Base-by-base conservation (phyloP, 2,113 vertebrate species). In the Oreochromis spilurus region DNA sequence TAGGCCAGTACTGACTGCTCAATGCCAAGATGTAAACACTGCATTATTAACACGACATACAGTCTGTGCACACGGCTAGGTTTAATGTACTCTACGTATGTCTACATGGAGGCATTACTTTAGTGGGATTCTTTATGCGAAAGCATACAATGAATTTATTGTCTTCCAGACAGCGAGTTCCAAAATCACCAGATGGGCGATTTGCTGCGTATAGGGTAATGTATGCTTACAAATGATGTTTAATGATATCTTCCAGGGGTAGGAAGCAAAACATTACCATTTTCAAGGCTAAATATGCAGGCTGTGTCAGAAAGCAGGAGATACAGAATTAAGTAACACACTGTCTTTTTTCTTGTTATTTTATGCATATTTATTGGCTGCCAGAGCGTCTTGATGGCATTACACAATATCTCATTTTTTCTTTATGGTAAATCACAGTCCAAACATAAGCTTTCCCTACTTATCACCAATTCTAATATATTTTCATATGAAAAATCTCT, bases 21-120 rank as follows among this genome's bases (percentile, higher is more conserved):
- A 26, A 77, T 85, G 89, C 93, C 94, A 82, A 91, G 92, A 92
- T 91, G 92, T 94, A 93, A 94, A 94, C 94, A 93, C 90, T 94
- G 91, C 93, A 93, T 94, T 95, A 95, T 95, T 94, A 95, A 94
- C 92, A 90, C 86, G 43, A 88, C 87, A 90, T 89, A 93, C 89
- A 91, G 91, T 78, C 89, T 84, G 85, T 21, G 84, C 88, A 83
- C 89, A 54, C 52, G 14, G 79, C 89, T 48, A 24, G 54, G 87
- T 90, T 86, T 91, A 88, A 89, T 87, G 78, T 43, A 75, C 91
- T 83, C 88, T 2, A 52, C 55, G 90, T 67, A 87, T 92, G 86
- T 92, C 90, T 86, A 57, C 91, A 91, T 24, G n/a, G 57, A 86
- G 84, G 81, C 84, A 84, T 87, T 86, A 54, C 70, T 87, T 83